Percentiles rank a stretch among this genome's conserved stretches.
Evolutionary conservation across 2,888 invertebrate genomes (phyloP).

Genomic region (Drosophila vallismaia): DNA sequence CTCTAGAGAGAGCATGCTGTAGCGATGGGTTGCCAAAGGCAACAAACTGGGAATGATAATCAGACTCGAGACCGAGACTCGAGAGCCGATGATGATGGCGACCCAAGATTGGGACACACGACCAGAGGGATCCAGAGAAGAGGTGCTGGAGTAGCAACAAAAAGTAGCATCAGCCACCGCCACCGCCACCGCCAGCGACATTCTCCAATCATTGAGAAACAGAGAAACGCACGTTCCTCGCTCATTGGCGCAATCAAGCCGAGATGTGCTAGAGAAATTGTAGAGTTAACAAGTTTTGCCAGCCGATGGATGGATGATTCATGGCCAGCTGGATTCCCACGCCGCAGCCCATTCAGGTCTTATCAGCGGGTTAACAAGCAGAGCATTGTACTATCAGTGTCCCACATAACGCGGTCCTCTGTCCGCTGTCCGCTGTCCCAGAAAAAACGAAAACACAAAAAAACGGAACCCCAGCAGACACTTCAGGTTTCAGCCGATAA

Average conservation of each 20-base stretch:
- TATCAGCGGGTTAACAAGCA: slow-evolving; percentile 37
- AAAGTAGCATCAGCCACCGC: not conserved
- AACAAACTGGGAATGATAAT: slow-evolving; percentile 46
- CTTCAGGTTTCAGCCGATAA: slow-evolving; percentile 33
- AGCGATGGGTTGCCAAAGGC: slow-evolving; percentile 39
- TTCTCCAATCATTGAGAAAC: slow-evolving; percentile 25
- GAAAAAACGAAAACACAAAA: too few species aligned
- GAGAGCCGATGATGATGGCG: slow-evolving; percentile 36
- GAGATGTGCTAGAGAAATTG: slow-evolving; percentile 23
- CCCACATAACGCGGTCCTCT: slow-evolving; percentile 23
- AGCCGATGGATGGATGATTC: slow-evolving; percentile 16
- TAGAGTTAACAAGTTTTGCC: slow-evolving; percentile 36
- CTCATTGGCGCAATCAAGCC: slow-evolving; percentile 39
- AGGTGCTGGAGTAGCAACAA: slow-evolving; percentile 7
- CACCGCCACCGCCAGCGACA: slow-evolving; percentile 7
- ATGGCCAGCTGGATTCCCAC: slow-evolving; percentile 32
- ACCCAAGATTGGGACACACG: slow-evolving; percentile 50
- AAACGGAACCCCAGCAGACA: slow-evolving; percentile 27
- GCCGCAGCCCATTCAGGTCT: slow-evolving; percentile 14
- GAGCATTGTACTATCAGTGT: slow-evolving; percentile 35
- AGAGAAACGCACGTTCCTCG: slow-evolving; percentile 28
- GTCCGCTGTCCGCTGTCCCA: too few species aligned
- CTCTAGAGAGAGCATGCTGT: slow-evolving; percentile 16
- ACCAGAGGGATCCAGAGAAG: slow-evolving; percentile 16
- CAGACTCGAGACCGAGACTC: slow-evolving; percentile 24